Evolutionary conservation across 2,113 vertebrate species (phyloP), one percentile per base, ranked within the genome.

Genomic region (Upupa epops): DNA sequence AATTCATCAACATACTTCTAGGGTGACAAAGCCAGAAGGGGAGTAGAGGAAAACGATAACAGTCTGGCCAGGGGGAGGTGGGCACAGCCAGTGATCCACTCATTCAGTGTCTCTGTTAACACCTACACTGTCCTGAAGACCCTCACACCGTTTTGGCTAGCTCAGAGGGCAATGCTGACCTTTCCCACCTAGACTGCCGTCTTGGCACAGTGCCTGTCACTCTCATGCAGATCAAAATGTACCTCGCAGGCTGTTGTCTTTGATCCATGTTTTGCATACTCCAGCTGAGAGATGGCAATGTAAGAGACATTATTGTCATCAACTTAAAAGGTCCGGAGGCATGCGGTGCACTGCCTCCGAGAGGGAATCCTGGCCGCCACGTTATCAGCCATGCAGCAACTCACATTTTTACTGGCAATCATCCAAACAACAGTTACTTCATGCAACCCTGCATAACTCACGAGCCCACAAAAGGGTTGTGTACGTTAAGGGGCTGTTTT

Each of bases 101-200:
- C 26, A 28, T 20, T 87, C 48, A 18, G 20, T 40, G 24, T 70
- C 48, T 76, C 69, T 77, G 10, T 15, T 46, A 89, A 68, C 60
- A 85, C 29, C 18, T 42, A 79, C 61, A 74, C 54, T 71, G n/a
- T 69, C 61, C 86, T 90, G 29, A 48, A 70, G 72, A 73, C 36
- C 21, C 34, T 61, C 74, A 86, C 54, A 60, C 69, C 72, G 42
- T 84, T 86, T 56, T 64, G 49, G 61, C 64, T 90, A 90, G 34
- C 76, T 93, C 56, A 74, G 76, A 81, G 32, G 80, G 37, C 48
- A 87, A 28, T 13, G 58, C 48, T 86, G 86, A 77, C 86, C 69
- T 93, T 92, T 88, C 69, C 83, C 88, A 81, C 92, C 80, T 83
- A 72, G 72, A 71, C 83, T 49, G 58, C 69, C 92, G 79, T 80